These are phyloP conservation scores for Laupala kohalensis DNA, from an alignment of 1,140 invertebrate species.

Conservation along the genomic window DNA sequence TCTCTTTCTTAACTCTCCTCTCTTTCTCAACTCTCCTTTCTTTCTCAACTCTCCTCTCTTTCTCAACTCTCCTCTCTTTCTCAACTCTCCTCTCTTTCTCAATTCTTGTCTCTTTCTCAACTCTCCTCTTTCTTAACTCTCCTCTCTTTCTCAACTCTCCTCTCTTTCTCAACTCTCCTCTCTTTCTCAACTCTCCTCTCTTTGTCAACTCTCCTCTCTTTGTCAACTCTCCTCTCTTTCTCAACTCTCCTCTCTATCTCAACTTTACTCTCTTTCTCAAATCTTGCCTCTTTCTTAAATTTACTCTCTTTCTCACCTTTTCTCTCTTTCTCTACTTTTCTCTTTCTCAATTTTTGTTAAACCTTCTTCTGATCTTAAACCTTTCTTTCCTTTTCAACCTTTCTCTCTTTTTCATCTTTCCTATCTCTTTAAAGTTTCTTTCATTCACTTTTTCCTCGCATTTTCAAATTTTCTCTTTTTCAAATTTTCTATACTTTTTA, in stretches of 20 bases:
- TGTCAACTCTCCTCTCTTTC: not conserved
- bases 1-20: not conserved
- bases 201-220: not conserved
- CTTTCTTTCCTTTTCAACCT: not conserved
- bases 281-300: not conserved
- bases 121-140: too few relatives aligned
- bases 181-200: not conserved
- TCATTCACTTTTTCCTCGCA: not conserved
- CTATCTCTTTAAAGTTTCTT: not conserved
- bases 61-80: not conserved
- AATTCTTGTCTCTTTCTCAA: not conserved
- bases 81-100: not conserved
- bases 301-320: not conserved
- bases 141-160: constrained; percentile 15
- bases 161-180: too few relatives aligned
- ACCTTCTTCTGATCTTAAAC: not conserved
- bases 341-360: not conserved
- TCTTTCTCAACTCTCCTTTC: not conserved
- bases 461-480: too few relatives aligned
- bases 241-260: not conserved
- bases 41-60: not conserved
- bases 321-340: not conserved
- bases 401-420: not conserved
- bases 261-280: not conserved
- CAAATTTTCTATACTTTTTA: not conserved